These are phyloP conservation scores for Coptodon rendalli DNA, from an alignment of 2,113 vertebrate genomes.

Conservation along the genomic window DNA sequence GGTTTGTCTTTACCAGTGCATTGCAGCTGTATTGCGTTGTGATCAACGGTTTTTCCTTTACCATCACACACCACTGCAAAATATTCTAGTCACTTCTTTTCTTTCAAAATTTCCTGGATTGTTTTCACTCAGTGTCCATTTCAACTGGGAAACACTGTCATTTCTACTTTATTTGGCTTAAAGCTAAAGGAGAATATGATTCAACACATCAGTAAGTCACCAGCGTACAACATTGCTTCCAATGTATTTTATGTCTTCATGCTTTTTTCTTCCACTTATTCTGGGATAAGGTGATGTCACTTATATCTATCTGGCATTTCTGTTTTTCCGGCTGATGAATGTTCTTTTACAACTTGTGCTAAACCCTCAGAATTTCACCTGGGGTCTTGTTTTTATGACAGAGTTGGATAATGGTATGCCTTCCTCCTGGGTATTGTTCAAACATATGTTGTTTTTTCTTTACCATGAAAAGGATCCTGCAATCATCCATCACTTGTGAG, in stretches of 20 bases:
- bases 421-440: background rate
- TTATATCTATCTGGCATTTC: background rate
- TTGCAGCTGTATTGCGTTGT: background rate
- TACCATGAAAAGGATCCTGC: background rate
- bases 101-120: background rate
- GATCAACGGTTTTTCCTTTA: background rate
- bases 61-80: background rate
- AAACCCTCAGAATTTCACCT: background rate
- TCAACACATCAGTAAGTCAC: background rate
- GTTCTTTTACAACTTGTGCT: background rate
- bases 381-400: background rate
- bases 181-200: background rate
- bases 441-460: background rate
- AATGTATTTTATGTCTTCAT: background rate
- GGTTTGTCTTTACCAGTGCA: background rate
- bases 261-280: background rate
- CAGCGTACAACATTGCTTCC: background rate
- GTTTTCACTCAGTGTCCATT: background rate
- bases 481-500: background rate
- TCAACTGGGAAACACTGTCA: background rate
- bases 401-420: background rate
- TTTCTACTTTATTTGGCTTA: background rate
- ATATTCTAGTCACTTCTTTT: background rate
- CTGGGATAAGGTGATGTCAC: background rate
- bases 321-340: accelerated